These are phyloP conservation scores for Melipona beecheii DNA, from an alignment of 2,888 invertebrate species.

Conservation along the genomic window DNA sequence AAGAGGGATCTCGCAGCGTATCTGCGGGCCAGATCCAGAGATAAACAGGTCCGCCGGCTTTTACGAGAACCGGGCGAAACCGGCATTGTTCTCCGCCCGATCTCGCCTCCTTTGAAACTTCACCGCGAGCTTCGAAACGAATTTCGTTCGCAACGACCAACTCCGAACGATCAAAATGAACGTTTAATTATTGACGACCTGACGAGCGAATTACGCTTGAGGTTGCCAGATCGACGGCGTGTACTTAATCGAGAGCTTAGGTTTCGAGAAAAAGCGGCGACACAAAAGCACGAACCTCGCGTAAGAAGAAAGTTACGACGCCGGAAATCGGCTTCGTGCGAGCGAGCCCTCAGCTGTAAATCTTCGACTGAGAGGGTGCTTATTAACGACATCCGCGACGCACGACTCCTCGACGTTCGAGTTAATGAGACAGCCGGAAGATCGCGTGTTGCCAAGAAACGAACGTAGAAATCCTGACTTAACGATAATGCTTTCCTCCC, in stretches of 20 bases:
- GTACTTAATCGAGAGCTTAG: too few relatives aligned
- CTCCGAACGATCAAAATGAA: too few relatives aligned
- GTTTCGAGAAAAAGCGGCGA: neutral
- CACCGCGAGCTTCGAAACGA: neutral
- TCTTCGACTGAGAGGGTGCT: conserved; percentile 26
- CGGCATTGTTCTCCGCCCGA: conserved; percentile 12
- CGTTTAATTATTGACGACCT: too few relatives aligned
- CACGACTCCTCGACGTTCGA: conserved; percentile 35
- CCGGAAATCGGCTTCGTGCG: conserved; percentile 16
- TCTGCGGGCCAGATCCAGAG: conserved; percentile 50
- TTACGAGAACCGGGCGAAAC: conserved; percentile 9
- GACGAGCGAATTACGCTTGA: too few relatives aligned
- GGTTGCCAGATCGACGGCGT: too few relatives aligned
- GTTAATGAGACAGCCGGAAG: conserved; percentile 65
- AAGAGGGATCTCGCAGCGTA: conserved; percentile 59
- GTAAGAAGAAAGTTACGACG: neutral
- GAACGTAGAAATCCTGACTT: conserved; percentile 45
- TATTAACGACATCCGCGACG: conserved; percentile 42
- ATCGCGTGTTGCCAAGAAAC: conserved; percentile 61
- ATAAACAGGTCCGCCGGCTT: conserved; percentile 53
- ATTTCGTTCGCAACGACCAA: neutral
- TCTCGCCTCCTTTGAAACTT: neutral
- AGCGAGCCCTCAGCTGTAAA: conserved; percentile 10
- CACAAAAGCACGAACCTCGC: neutral
- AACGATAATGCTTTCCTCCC: conserved; percentile 16